Conservation (phyloP, 2,113 vertebrate genomes). For the Martes martes region DNA sequence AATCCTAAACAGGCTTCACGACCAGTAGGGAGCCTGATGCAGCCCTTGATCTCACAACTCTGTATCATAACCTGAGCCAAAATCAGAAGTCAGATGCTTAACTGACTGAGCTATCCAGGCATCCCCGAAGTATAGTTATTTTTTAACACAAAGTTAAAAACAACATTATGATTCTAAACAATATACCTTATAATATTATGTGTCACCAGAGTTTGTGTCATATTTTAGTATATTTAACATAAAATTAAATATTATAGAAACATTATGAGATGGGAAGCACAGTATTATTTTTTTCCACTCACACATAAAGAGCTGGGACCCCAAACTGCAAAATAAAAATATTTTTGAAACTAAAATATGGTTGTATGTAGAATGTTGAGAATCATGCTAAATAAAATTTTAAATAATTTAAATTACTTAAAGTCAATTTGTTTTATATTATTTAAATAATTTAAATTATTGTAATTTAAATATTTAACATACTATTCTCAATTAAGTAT, state of each 20-base stretch:
- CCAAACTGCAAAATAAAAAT: background rate
- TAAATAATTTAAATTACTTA: constrained; percentile 43
- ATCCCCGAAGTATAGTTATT: background rate
- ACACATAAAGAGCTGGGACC: background rate
- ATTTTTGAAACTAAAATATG: constrained; percentile 18
- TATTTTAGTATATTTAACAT: background rate
- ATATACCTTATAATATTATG: background rate
- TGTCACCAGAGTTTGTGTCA: background rate
- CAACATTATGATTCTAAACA: constrained; percentile 1
- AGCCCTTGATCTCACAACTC: background rate
- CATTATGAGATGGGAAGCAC: background rate
- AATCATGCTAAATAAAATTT: constrained; percentile 17
- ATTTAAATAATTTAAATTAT: constrained; percentile 39
- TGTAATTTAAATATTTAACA: constrained; percentile 8
- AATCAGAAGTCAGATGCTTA: background rate
- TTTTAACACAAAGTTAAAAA: constrained; percentile 25
- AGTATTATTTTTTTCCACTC: background rate
- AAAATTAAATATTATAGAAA: constrained; percentile 40
- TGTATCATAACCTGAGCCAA: background rate
- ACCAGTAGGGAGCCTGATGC: background rate
- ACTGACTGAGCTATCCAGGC: background rate
- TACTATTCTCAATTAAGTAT: constrained; percentile 9
- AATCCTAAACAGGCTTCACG: background rate
- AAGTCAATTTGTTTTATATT: background rate
- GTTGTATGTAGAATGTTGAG: background rate